Evolutionary conservation across 2,113 vertebrate genomes (phyloP), one percentile per base, ranked within the genome.

Genomic region (Pygoscelis antarcticus): DNA sequence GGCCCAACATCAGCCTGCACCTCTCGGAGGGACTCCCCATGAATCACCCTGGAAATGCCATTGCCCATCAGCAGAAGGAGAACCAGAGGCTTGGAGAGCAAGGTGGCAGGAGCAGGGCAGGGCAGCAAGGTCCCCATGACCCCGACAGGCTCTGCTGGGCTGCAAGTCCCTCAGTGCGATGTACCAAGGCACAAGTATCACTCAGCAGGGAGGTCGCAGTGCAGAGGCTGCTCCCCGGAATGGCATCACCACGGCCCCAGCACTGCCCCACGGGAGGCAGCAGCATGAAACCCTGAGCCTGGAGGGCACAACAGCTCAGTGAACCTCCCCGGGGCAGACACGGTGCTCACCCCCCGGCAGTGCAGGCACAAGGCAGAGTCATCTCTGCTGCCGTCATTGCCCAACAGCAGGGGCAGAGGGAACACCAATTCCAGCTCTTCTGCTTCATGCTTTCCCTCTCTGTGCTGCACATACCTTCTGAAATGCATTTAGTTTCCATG

Each of bases 151-250:
- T 13, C 27, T 17, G 3, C 66, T 16, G 61, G 19, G 47, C 54
- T 51, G 42, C 47, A 51, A 9, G 36, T 40, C 61, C 25, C 55
- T 64, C 4, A 1, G 8, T 34, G 32, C 0, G 4, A 78, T 13
- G 2, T 9, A 14, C 5, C 21, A n/a, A 49, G 32, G 54, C 49
- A n/a, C 13, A 40, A 70, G 68, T 42, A 34, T 34, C 5, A 1
- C 38, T 47, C 25, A 40, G 36, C 2, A 0, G 10, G 29, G 34
- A 76, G 42, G 18, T 19, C 4, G 0, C 34, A 16, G 40, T 20
- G 65, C 68, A 81, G 49, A 5, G 38, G 12, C 36, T 66, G 60
- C 30, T 91, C 7, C 72, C 25, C 1, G 0, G 42, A 22, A 44
- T 11, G 11, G 47, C 52, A 89, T 52, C 17, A 0, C 32, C 54